Percentiles rank a stretch among this genome's conserved stretches.
phyloP scores from a whole-genome alignment of 2,888 invertebrate genomes.

The Acleris cristana region DNA sequence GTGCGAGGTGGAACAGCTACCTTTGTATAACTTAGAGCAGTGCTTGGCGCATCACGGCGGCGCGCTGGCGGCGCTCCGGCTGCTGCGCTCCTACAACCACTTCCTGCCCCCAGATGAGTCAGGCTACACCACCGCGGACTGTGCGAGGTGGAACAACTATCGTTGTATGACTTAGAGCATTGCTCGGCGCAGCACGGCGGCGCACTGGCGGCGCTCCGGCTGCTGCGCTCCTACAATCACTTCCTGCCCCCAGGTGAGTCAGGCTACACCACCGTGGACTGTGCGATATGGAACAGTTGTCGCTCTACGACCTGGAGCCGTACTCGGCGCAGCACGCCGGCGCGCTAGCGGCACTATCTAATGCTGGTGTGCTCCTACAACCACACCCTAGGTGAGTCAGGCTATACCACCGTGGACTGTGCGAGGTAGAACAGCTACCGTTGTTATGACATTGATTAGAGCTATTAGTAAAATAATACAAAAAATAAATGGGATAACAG shows the following conservation, averaged over 20 bases:
- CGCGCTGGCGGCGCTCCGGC: constrained; percentile 85
- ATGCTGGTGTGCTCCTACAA: constrained; percentile 82
- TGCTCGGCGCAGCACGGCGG: constrained; percentile 61
- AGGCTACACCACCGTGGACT: too few relatives aligned
- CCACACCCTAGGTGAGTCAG: constrained; percentile 83
- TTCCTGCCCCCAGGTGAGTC: constrained; percentile 64
- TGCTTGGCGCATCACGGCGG: constrained; percentile 61
- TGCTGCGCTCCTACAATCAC: too few relatives aligned
- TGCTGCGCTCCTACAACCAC: constrained; percentile 87
- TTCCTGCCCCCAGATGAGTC: constrained; percentile 78
- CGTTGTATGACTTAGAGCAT: constrained; percentile 60
- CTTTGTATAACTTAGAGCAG: constrained; percentile 60
- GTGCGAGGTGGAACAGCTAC: constrained; percentile 53
- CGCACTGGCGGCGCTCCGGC: constrained; percentile 85
- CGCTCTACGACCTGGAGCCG: too few relatives aligned
- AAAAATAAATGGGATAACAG: too few relatives aligned
- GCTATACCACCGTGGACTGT: too few relatives aligned
- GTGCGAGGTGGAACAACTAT: constrained; percentile 52
- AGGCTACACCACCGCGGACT: not conserved
- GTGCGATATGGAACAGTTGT: too few relatives aligned
- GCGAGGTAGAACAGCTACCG: too few relatives aligned
- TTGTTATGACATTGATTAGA: too few relatives aligned
- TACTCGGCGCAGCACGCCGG: too few relatives aligned
- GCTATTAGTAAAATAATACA: too few relatives aligned
- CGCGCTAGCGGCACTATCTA: too few relatives aligned